phyloP scores from a whole-genome alignment of 2,888 invertebrate species.

The Eupithecia insigniata region DNA sequence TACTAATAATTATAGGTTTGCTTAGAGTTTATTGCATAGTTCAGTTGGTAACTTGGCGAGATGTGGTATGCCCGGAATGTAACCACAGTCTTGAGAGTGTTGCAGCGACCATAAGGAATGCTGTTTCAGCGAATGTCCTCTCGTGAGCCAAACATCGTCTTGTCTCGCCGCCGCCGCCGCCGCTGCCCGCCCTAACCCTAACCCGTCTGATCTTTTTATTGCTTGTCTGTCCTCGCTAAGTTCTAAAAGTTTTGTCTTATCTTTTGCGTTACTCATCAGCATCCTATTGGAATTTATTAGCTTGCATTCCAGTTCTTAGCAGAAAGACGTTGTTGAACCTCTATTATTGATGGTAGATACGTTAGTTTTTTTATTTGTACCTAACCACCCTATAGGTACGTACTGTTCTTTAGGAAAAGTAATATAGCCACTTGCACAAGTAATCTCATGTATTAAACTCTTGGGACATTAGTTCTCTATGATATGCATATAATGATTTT shows the following conservation, averaged over 20 bases:
- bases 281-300: neutral
- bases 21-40: constrained; percentile 42
- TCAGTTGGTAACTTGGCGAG: constrained; percentile 48
- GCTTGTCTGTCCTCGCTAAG: constrained; percentile 17
- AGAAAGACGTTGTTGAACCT: neutral
- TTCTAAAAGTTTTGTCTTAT: constrained; percentile 9
- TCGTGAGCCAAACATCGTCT: constrained; percentile 9
- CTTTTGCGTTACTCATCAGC: constrained; percentile 6
- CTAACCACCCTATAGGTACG: neutral
- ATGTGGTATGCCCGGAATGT: constrained; percentile 70
- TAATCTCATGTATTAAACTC: neutral
- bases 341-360: neutral
- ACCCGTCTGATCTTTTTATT: constrained; percentile 16
- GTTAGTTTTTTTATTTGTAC: constrained; percentile 1
- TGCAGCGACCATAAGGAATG: constrained; percentile 49
- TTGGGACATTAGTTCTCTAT: neutral
- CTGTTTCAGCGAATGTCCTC: constrained; percentile 63
- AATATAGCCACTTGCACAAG: neutral
- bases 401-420: neutral
- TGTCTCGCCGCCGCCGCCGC: constrained; percentile 4
- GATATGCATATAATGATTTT: neutral
- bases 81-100: constrained; percentile 58
- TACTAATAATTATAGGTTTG: constrained; percentile 30
- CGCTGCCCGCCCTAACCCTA: constrained; percentile 6
- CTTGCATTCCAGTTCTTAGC: neutral